Percentiles rank a stretch among this genome's conserved stretches.
Conservation (phyloP, 1,140 invertebrate genomes). For the Drosophila albomicans region DNA sequence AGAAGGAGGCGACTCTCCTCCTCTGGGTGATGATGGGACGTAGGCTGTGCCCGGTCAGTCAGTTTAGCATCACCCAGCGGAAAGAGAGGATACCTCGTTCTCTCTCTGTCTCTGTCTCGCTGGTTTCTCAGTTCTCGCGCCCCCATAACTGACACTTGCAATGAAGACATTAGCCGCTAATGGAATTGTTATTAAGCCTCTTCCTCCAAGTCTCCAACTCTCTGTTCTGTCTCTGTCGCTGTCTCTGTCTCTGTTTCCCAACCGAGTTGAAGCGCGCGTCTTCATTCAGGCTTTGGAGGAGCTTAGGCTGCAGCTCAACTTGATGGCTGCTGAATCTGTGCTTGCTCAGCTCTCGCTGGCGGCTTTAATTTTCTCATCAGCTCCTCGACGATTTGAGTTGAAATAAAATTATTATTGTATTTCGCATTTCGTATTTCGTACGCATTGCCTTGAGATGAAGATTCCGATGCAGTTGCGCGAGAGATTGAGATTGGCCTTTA, state of each 20-base stretch:
- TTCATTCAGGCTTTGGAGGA: conserved; percentile 27
- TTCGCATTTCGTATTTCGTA: conserved; percentile 51
- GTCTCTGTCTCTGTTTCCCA: not conserved
- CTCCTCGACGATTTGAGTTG: conserved; percentile 51
- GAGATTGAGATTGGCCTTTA: conserved; percentile 12
- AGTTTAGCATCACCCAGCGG: conserved; percentile 63
- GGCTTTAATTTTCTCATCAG: conserved; percentile 79
- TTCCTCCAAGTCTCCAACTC: conserved; percentile 2
- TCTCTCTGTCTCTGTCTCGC: conserved; percentile 11
- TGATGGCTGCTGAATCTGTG: conserved; percentile 34
- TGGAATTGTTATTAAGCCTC: conserved; percentile 82
- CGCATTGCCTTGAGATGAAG: conserved; percentile 14
- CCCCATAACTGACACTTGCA: conserved; percentile 81
- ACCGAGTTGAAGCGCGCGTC: conserved; percentile 25
- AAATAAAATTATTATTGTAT: conserved; percentile 82
- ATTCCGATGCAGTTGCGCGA: conserved; percentile 4
- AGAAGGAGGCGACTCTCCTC: conserved; percentile 1
- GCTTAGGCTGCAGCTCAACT: conserved; percentile 42
- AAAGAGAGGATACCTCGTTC: not conserved
- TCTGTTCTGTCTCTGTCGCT: conserved; percentile 9
- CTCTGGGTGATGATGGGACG: too few relatives aligned
- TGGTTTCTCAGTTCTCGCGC: conserved; percentile 36
- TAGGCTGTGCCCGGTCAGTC: conserved; percentile 55
- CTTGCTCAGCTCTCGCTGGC: conserved; percentile 36
- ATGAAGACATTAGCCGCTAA: conserved; percentile 83